Base-by-base conservation (phyloP, 2,113 vertebrate species). In the Oreocharis arfaki region DNA sequence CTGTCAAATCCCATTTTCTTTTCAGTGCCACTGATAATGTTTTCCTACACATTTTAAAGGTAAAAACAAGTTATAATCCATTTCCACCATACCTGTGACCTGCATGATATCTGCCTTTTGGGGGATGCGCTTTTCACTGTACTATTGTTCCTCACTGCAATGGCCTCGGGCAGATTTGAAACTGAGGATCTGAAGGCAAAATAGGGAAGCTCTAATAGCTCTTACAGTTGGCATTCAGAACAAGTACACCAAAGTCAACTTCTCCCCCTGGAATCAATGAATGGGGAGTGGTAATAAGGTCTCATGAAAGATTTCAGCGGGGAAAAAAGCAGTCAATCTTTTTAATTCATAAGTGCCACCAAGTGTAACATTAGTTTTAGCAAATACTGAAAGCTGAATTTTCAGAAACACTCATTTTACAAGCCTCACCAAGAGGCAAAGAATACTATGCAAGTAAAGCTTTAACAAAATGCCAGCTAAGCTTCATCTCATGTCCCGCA, bases 171-270 rank as follows among this genome's bases (percentile, higher is more conserved):
- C 77, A 90, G 41, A 69, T 75, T 77, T 87, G 68, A 87, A 95
- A 95, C 47, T 53, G 80, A 93, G 68, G 52, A 76, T 88, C 49
- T 64, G 68, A 92, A 80, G n/a, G 77, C n/a, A 71, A 88, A 95
- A 53, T 18, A 85, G 35, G 24, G 35, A n/a, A 85, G 63, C 21
- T 91, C 22, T 33, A 86, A 79, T 10, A 91, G 59, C 27, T 80
- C 53, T 41, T 26, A 2, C 9, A 79, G 77, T 88, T 67, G 76
- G 60, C 64, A 89, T 88, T 93, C 52, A 81, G 76, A 97, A 68
- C 10, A 64, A 59, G 59, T 32, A 28, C 35, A 83, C 27, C 76
- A 44, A 89, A 89, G 69, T 13, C 70, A 76, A 60, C 42, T 70
- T 84, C 55, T 84, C 83, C 77, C 53, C 44, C 30, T 10, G 47